Conservation (phyloP, 2,113 vertebrate genomes). For the Taxidea taxus region DNA sequence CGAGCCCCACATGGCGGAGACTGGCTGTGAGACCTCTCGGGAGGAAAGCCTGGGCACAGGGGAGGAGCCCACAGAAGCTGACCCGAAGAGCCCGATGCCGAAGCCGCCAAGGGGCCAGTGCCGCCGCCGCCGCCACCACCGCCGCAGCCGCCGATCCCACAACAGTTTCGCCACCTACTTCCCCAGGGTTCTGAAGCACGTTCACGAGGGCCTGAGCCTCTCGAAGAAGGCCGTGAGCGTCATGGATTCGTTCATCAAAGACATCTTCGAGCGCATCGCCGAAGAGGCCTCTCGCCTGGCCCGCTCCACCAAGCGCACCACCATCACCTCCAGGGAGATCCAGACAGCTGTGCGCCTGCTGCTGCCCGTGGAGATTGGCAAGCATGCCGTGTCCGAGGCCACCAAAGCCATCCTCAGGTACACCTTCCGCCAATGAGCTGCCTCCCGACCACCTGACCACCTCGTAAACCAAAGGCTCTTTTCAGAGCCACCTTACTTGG, state of each 20-base stretch:
- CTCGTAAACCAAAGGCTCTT: neutral
- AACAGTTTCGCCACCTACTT: too few relatives aligned
- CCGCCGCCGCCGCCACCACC: neutral
- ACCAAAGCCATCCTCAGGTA: neutral
- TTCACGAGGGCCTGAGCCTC: neutral
- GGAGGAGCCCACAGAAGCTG: neutral
- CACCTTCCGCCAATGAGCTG: neutral
- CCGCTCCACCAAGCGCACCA: neutral
- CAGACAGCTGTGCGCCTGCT: neutral
- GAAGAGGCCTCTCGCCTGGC: accelerated
- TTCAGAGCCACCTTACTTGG: neutral
- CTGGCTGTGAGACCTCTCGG: neutral
- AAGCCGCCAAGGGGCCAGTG: neutral
- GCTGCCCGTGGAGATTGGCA: neutral
- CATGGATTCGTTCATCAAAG: neutral
- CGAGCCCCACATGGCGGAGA: neutral
- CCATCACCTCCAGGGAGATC: conserved; percentile 79
- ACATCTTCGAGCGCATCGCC: neutral
- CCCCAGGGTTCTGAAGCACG: neutral
- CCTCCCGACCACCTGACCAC: neutral
- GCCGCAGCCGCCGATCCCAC: accelerated
- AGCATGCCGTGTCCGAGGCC: accelerated
- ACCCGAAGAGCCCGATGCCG: neutral
- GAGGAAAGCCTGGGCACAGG: neutral
- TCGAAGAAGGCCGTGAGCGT: neutral